phyloP scores from a whole-genome alignment of 2,113 vertebrate species.

The Heteronetta atricapilla region DNA sequence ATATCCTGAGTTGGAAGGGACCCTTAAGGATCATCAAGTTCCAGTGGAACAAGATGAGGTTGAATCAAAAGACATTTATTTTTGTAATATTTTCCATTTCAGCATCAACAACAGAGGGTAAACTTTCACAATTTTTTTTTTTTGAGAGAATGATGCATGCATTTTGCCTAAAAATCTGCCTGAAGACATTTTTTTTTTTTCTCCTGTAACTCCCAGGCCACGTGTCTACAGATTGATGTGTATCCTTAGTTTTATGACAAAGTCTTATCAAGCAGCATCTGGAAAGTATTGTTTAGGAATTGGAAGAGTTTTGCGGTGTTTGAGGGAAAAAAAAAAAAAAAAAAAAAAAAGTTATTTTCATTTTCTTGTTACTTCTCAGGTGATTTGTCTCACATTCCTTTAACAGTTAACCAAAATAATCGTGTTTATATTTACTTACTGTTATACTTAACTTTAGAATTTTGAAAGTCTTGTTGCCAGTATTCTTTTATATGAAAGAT shows the following conservation, averaged over 20 bases:
- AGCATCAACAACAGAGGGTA: background rate
- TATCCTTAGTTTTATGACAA: background rate
- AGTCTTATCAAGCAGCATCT: background rate
- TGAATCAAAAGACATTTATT: background rate
- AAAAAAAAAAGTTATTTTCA: background rate
- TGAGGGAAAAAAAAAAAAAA: background rate
- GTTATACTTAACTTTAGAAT: background rate
- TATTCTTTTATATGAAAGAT: background rate
- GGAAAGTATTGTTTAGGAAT: background rate
- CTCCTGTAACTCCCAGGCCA: background rate
- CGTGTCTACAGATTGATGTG: background rate
- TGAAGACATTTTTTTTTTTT: background rate
- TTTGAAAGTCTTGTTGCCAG: background rate
- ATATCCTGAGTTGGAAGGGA: no score
- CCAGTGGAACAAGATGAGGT: background rate
- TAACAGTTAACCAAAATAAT: background rate
- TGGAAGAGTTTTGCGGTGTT: background rate
- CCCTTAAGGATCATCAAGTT: no score
- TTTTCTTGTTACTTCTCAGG: background rate
- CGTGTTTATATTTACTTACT: background rate
- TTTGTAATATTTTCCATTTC: slow-evolving; percentile 5
- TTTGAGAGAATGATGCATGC: background rate
- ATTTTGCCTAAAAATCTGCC: background rate
- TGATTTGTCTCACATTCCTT: background rate
- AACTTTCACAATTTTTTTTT: background rate